A percentile compares a stretch with the other conserved stretches of the same genome.
phyloP scores from a whole-genome alignment of 2,797 vertebrate genomes.

The Tachyglossus aculeatus region DNA sequence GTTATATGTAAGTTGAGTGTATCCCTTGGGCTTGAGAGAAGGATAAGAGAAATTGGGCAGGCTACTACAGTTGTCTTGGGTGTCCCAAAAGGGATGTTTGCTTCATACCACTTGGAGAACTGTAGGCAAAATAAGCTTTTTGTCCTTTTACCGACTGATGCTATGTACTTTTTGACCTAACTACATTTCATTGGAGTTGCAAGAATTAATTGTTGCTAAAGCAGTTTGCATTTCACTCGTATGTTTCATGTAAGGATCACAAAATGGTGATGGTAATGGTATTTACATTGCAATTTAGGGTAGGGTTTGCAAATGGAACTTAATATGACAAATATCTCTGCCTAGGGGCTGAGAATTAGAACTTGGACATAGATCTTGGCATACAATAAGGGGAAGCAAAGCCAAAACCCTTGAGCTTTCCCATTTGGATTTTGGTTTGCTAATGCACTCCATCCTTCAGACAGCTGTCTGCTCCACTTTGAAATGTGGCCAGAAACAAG shows the following conservation, averaged over 20 bases:
- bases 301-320: constrained; percentile 18
- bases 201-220: background rate
- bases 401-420: constrained; percentile 54
- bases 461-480: constrained; percentile 44
- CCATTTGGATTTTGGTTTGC: constrained; percentile 48
- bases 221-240: background rate
- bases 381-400: constrained; percentile 45
- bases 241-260: background rate
- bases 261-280: background rate
- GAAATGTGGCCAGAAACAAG: constrained; percentile 38
- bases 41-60: too few relatives aligned
- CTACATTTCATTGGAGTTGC: background rate
- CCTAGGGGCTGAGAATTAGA: constrained; percentile 30
- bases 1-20: too few relatives aligned
- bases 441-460: constrained; percentile 47
- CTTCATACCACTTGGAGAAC: background rate
- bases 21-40: too few relatives aligned
- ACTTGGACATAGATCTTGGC: constrained; percentile 51
- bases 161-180: background rate
- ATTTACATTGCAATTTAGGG: background rate
- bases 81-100: background rate
- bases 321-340: constrained; percentile 23
- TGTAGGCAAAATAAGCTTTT: background rate
- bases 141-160: background rate
- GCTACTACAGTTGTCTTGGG: background rate